These are phyloP conservation scores for Diarsia brunnea DNA, from an alignment of 2,888 invertebrate genomes.

Conservation along the genomic window DNA sequence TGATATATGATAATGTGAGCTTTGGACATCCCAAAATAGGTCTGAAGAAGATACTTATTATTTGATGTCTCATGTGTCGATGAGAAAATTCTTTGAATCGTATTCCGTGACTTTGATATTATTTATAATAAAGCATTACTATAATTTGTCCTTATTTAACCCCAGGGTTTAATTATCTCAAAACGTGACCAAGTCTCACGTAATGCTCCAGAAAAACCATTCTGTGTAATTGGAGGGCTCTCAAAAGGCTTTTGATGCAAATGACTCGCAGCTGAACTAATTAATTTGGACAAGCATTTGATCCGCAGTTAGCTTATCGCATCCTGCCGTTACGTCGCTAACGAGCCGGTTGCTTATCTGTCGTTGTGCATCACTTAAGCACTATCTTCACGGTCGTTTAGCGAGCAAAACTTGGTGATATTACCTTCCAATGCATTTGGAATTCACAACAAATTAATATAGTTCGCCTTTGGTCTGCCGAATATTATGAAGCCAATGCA, in stretches of 20 bases:
- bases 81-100: background rate
- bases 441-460: background rate
- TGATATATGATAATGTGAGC: background rate
- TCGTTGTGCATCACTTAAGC: constrained; percentile 28
- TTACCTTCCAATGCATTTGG: constrained; percentile 11
- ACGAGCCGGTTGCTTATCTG: constrained; percentile 54
- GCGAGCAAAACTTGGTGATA: constrained; percentile 9
- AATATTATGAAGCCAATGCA: background rate
- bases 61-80: background rate
- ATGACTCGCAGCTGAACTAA: constrained; percentile 36
- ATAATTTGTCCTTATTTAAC: constrained; percentile 1
- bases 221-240: constrained; percentile 29
- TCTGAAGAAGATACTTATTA: constrained; percentile 1
- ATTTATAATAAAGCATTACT: constrained; percentile 7
- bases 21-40: background rate
- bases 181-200: constrained; percentile 21
- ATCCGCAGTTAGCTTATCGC: constrained; percentile 59
- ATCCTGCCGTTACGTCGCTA: constrained; percentile 54
- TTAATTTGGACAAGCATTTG: constrained; percentile 55
- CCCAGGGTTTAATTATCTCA: constrained; percentile 12
- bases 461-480: background rate
- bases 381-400: constrained; percentile 47
- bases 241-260: constrained; percentile 35
- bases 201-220: constrained; percentile 25
- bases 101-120: constrained; percentile 18